Conservation (phyloP, 2,888 invertebrate genomes). For the Oasisia sp. region DNA sequence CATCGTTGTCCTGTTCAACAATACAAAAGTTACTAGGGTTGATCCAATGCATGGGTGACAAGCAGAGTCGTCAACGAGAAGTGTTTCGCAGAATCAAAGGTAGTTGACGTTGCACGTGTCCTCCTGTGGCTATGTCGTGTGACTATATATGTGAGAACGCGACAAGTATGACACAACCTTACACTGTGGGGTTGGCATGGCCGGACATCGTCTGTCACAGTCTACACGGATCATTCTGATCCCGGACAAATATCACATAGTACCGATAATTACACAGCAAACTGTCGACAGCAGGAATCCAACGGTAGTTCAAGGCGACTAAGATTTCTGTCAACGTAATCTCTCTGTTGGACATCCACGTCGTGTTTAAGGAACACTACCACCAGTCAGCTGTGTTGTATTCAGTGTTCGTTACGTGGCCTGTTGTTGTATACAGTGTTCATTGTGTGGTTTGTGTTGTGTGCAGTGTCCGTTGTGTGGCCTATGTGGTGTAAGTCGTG, state of each 20-base stretch:
- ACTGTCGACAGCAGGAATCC: not conserved
- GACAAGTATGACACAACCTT: not conserved
- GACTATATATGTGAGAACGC: not conserved
- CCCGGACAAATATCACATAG: not conserved
- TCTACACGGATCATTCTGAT: not conserved
- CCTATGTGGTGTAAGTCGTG: too few relatives aligned
- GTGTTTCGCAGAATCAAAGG: too few relatives aligned
- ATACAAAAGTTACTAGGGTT: too few relatives aligned
- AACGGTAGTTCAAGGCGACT: not conserved
- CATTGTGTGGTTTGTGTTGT: not conserved
- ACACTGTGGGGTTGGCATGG: not conserved
- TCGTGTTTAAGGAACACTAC: too few relatives aligned
- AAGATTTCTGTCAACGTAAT: not conserved
- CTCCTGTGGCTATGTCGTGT: too few relatives aligned
- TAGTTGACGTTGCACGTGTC: too few relatives aligned
- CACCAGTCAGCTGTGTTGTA: too few relatives aligned
- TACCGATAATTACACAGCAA: not conserved
- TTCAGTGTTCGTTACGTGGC: not conserved
- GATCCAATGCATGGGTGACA: too few relatives aligned
- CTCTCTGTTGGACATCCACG: not conserved
- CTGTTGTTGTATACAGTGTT: not conserved
- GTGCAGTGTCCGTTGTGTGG: not conserved
- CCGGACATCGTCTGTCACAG: not conserved
- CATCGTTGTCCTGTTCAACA: too few relatives aligned
- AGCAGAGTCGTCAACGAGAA: too few relatives aligned